These are phyloP conservation scores for Pharmacophagus antenor DNA, from an alignment of 2,888 invertebrate genomes.

Conservation along the genomic window DNA sequence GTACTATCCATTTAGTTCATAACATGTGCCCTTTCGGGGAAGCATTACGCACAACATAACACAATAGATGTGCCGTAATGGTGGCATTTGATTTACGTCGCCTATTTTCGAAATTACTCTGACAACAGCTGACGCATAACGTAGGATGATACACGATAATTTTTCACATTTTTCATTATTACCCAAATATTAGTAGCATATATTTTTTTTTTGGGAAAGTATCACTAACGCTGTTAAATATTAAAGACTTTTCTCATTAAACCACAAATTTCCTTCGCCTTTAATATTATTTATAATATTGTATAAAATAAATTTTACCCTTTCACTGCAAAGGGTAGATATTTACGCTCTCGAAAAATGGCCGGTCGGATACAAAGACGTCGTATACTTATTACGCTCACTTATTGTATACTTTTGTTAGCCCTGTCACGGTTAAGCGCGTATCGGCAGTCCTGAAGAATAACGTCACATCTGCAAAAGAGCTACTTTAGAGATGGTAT, in stretches of 20 bases:
- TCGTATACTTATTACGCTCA: too few relatives aligned
- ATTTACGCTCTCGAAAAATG: too few relatives aligned
- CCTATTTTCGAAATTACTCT: constrained; percentile 29
- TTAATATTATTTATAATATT: too few relatives aligned
- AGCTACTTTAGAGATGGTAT: too few relatives aligned
- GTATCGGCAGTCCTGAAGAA: too few relatives aligned
- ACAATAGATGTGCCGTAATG: constrained; percentile 9
- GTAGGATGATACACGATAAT: constrained; percentile 22
- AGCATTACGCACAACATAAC: not conserved
- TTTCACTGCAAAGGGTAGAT: too few relatives aligned
- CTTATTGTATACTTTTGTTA: too few relatives aligned
- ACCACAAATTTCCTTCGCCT: too few relatives aligned
- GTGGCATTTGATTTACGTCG: constrained; percentile 19
- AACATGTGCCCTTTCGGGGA: not conserved
- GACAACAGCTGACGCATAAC: constrained; percentile 25
- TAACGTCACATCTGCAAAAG: too few relatives aligned
- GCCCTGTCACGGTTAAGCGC: too few relatives aligned
- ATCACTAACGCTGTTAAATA: not conserved
- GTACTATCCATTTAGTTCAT: not conserved
- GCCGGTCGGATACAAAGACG: too few relatives aligned
- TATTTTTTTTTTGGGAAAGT: not conserved
- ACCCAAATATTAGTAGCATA: constrained; percentile 2
- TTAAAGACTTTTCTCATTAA: not conserved
- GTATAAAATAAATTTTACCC: too few relatives aligned
- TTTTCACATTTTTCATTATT: constrained; percentile 24